Evolutionary conservation across 2,888 invertebrate species (phyloP).

Genomic region (Thymelicus sylvestris): DNA sequence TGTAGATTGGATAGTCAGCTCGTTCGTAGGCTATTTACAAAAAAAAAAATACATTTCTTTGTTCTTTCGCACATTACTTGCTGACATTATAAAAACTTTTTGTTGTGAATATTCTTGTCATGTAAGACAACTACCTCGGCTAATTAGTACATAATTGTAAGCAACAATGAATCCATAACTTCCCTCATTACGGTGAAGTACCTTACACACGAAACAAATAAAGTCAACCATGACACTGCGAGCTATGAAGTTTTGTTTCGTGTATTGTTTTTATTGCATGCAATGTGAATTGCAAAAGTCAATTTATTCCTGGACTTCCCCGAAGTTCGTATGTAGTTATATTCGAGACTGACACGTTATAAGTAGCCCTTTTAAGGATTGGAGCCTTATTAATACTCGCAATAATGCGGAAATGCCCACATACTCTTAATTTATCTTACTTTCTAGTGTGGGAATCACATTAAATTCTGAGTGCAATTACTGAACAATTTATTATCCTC

Average conservation of each 20-base stretch:
- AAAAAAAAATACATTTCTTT: no score
- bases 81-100: not conserved
- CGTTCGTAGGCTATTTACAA: no score
- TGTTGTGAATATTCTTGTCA: not conserved
- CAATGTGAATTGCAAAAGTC: constrained; percentile 14
- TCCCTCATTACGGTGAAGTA: constrained; percentile 8
- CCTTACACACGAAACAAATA: constrained; percentile 14
- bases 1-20: no score
- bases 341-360: not conserved
- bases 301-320: constrained; percentile 29
- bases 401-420: constrained; percentile 12
- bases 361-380: constrained; percentile 11
- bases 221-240: not conserved
- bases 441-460: not conserved
- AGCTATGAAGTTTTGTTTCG: constrained; percentile 4
- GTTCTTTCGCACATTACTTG: no score
- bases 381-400: constrained; percentile 8
- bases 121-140: not conserved
- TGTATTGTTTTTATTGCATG: not conserved
- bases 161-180: constrained; percentile 4
- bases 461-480: not conserved
- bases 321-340: constrained; percentile 18
- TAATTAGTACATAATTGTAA: constrained; percentile 12
- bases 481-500: not conserved
- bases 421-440: not conserved